A percentile compares a stretch with the other conserved stretches of the same genome.
phyloP scores from a whole-genome alignment of 1,140 invertebrate species.

The Nephotettix cincticeps region DNA sequence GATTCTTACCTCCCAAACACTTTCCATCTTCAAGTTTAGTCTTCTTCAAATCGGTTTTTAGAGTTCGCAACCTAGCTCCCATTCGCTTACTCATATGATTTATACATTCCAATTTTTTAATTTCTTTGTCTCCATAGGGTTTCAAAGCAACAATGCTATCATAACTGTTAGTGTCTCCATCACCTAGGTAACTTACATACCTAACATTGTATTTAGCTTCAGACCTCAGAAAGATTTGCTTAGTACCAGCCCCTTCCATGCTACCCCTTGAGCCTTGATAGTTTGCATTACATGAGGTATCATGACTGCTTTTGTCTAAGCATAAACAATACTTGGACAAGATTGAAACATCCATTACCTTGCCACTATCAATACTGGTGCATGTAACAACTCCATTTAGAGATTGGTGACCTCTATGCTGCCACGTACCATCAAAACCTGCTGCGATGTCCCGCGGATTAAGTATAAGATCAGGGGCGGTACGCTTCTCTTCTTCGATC shows the following conservation, averaged over 20 bases:
- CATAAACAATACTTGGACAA: slow-evolving; percentile 34
- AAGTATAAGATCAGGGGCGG: not conserved
- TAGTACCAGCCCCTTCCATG: slow-evolving; percentile 36
- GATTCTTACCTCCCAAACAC: slow-evolving; percentile 22
- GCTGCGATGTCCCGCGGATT: slow-evolving; percentile 23
- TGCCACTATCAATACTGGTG: slow-evolving; percentile 32
- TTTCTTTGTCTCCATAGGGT: slow-evolving; percentile 29
- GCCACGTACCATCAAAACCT: slow-evolving; percentile 35
- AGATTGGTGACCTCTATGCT: slow-evolving; percentile 27
- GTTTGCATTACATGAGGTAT: slow-evolving; percentile 34
- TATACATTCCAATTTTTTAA: slow-evolving; percentile 36
- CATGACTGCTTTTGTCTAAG: slow-evolving; percentile 26
- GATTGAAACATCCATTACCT: slow-evolving; percentile 33
- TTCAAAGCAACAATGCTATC: slow-evolving; percentile 2
- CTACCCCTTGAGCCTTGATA: slow-evolving; percentile 35
- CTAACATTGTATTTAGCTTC: slow-evolving; percentile 27
- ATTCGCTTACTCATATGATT: slow-evolving; percentile 35
- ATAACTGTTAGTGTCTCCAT: slow-evolving; percentile 34
- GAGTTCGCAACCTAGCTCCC: slow-evolving; percentile 22
- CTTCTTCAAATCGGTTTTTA: slow-evolving; percentile 10
- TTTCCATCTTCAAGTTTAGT: slow-evolving; percentile 19
- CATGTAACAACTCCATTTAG: slow-evolving; percentile 29
- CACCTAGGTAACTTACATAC: slow-evolving; percentile 36
- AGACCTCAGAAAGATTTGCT: slow-evolving; percentile 36
- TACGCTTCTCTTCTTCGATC: not conserved